These are phyloP conservation scores for Pseudococcus jackbeardsleyi DNA, from an alignment of 2,888 invertebrate genomes.

Conservation along the genomic window DNA sequence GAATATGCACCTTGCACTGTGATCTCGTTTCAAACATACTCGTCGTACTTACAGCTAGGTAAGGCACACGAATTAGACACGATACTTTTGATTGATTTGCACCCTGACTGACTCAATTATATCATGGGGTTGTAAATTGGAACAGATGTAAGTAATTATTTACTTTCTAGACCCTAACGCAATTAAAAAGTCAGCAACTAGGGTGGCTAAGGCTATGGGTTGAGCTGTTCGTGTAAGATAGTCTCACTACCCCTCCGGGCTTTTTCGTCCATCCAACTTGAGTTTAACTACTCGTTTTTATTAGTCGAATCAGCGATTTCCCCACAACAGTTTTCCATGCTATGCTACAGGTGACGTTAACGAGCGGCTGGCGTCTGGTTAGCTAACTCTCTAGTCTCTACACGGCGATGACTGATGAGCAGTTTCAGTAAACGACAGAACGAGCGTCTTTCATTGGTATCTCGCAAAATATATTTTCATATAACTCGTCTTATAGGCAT, in stretches of 20 bases:
- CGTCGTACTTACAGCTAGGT: too few relatives aligned
- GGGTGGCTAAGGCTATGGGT: background rate
- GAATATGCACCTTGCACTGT: background rate
- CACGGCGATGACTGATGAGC: too few relatives aligned
- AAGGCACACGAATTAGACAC: background rate
- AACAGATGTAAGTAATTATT: constrained; percentile 50
- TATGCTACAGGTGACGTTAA: constrained; percentile 3
- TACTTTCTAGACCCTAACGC: constrained; percentile 43
- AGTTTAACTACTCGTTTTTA: constrained; percentile 20
- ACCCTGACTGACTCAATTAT: constrained; percentile 18
- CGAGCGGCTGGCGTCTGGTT: background rate
- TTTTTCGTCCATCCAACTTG: constrained; percentile 4
- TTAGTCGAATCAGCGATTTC: background rate
- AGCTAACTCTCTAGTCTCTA: too few relatives aligned
- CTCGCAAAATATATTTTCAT: too few relatives aligned
- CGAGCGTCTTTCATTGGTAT: too few relatives aligned
- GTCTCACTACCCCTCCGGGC: constrained; percentile 9
- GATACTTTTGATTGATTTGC: constrained; percentile 34
- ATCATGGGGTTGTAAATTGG: constrained; percentile 20
- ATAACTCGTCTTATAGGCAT: too few relatives aligned
- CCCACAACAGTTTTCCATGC: background rate
- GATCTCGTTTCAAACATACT: background rate
- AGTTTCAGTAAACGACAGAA: too few relatives aligned
- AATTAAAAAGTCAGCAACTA: constrained; percentile 41
- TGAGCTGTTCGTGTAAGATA: constrained; percentile 15